Base-by-base conservation (phyloP, 2,888 invertebrate genomes). In the Cataglyphis albicans region DNA sequence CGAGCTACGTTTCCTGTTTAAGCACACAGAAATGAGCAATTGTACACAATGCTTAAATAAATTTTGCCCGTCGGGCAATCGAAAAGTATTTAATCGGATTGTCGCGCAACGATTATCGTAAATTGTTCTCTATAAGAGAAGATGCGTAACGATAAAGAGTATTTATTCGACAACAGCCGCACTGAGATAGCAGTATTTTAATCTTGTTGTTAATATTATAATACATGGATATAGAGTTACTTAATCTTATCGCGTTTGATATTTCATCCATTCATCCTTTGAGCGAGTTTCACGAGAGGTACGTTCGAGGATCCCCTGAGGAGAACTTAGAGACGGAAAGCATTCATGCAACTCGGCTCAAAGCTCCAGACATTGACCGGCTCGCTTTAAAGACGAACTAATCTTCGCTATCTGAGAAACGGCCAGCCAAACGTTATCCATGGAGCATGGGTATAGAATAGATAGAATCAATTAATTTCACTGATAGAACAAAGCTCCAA, bases 401-500 rank as follows among this genome's bases (percentile, higher is more conserved):
- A 87, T 90, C 86, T 84, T 86, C 84, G 38, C 70, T 68, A 68
- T 48, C 59, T 59, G 83, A 68, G 85, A 83, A 85, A 85, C 85
- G 84, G 81, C 84, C 78, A 82, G 81, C 65, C 72, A 84, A 89
- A 88, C 80, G 86, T 84, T 84, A 73, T 80, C 82, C 81, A 82
- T 86, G 85, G 76, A 88, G 89, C 86, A 83, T 63, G 78, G 90
- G 88, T 91, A 92, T 92, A 89, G 90, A 91, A 90, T 92, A 90
- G 91, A 91, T 91, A 87, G 91, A 91, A 90, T 92, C 92, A 92
- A 92, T 92, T 92, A 92, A 92, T 92, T 92, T 92, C 85, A 81
- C 89, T 84, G 86, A 82, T 84, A 86, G 90, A 91, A 92, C 92
- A 92, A 92, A 92, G 92, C 92, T 89, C 90, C 91, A 91, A 92